Base-by-base conservation (phyloP, 2,113 vertebrate genomes). In the Bungarus multicinctus region DNA sequence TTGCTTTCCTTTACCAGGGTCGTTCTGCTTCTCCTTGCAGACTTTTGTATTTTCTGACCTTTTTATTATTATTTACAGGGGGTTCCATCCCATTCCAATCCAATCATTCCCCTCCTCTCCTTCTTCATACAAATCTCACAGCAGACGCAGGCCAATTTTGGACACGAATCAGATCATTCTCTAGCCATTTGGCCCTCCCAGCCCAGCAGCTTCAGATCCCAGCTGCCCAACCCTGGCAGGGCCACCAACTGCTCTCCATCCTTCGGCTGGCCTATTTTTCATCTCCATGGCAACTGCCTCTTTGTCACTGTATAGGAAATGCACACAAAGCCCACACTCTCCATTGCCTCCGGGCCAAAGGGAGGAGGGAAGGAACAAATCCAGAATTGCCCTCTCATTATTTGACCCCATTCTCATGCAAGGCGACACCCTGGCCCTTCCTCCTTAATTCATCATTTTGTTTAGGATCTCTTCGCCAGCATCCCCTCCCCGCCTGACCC, bases 271-370 rank as follows among this genome's bases (percentile, higher is more conserved):
- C 96, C 95, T 96, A 96, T 88, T 97, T 97, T 95, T 95, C 11
- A 74, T 98, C 96, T 64, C 98, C 97, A 98, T 98, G 96, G 97
- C 96, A 98, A 98, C 98, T 91, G 95, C 94, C 96, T 95, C 91
- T 95, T 95, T 94, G 93, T 90, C 88, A 89, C 94, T 88, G 94
- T 20, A 50, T 95, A 93, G 57, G 85, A 93, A 64, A 74, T 10
- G 22, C 58, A 91, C 93, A 97, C 97, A 98, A 97, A 97, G 93
- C 91, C 91, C 52, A 2, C 91, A 92, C 93, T 91, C 95, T 93
- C 94, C 34, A 22, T 39, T 39, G 34, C 74, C n/a, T 39, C 34
- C 0, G 34, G 74, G 34, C 74, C 34, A 20, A 39, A 81, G 27
- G 23, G 20, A 8, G n/a, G 7, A 25, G 64, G 18, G 52, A 30